These are phyloP conservation scores for Eupeodes luniger DNA, from an alignment of 2,888 invertebrate species.

Conservation along the genomic window DNA sequence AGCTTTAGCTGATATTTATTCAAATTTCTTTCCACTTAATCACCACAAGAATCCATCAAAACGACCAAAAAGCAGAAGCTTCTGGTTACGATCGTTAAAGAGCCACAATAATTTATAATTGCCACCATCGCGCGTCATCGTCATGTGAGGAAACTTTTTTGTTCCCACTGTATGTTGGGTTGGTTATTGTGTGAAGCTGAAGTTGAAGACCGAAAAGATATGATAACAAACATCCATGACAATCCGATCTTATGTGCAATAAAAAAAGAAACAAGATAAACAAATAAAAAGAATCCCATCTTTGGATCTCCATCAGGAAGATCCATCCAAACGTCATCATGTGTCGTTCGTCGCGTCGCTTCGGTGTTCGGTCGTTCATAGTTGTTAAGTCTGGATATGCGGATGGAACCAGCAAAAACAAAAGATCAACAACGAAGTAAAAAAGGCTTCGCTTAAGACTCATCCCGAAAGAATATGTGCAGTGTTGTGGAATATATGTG, in stretches of 20 bases:
- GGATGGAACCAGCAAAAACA: conserved; percentile 35
- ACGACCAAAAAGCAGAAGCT: conserved; percentile 11
- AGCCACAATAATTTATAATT: conserved; percentile 69
- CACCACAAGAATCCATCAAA: conserved; percentile 59
- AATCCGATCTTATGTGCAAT: conserved; percentile 71
- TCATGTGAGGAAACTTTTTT: conserved; percentile 62
- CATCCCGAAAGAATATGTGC: conserved; percentile 36
- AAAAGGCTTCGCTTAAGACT: conserved; percentile 42
- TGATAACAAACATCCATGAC: conserved; percentile 69
- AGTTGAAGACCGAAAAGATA: conserved; percentile 4
- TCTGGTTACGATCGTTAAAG: conserved; percentile 36
- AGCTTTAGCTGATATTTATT: conserved; percentile 42
- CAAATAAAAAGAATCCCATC: conserved; percentile 56
- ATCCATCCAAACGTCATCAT: conserved; percentile 45
- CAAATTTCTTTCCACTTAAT: conserved; percentile 61
- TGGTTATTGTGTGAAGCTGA: conserved; percentile 32
- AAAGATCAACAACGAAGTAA: background rate
- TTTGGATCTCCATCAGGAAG: conserved; percentile 59
- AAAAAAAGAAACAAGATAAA: conserved; percentile 66
- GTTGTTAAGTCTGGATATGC: conserved; percentile 36
- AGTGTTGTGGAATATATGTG: conserved; percentile 50
- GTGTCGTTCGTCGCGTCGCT: background rate
- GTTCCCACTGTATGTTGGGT: conserved; percentile 61
- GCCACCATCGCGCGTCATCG: conserved; percentile 54
- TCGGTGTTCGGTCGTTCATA: background rate